Conservation (phyloP, 2,113 vertebrate species). For the Semnopithecus entellus region DNA sequence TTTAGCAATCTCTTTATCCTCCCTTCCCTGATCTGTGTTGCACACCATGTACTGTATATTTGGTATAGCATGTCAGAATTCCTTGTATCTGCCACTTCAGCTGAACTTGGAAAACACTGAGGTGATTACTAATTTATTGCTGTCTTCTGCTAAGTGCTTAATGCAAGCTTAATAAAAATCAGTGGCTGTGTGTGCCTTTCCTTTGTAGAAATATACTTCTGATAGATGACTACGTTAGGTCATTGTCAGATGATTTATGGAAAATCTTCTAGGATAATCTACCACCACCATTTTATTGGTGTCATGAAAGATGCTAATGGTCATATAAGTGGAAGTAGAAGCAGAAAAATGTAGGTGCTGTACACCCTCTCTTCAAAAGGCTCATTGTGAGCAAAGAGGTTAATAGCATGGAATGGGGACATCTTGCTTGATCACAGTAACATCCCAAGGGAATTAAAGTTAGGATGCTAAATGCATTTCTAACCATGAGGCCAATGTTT, state of each 20-base stretch:
- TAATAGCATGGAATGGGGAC: not conserved
- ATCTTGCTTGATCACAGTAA: not conserved
- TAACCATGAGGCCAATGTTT: not conserved
- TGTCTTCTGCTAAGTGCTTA: slow-evolving; percentile 75
- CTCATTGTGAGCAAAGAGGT: not conserved
- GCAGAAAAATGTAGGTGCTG: not conserved
- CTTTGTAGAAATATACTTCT: slow-evolving; percentile 56
- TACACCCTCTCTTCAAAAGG: not conserved
- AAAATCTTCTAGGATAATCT: slow-evolving; percentile 46
- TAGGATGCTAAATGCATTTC: not conserved
- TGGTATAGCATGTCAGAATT: not conserved
- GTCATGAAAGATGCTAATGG: not conserved
- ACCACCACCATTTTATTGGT: not conserved
- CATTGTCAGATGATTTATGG: slow-evolving; percentile 52
- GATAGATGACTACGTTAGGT: slow-evolving; percentile 58
- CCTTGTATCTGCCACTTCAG: slow-evolving; percentile 55
- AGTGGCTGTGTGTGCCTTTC: slow-evolving; percentile 39
- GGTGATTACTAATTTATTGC: slow-evolving; percentile 75
- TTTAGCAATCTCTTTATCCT: not conserved
- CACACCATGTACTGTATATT: not conserved
- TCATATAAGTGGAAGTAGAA: not conserved
- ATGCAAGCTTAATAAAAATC: slow-evolving; percentile 74
- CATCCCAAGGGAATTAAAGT: not conserved
- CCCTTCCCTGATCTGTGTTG: not conserved
- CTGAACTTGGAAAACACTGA: slow-evolving; percentile 60